phyloP scores from a whole-genome alignment of 2,888 invertebrate species.

The Ephialtes manifestator region DNA sequence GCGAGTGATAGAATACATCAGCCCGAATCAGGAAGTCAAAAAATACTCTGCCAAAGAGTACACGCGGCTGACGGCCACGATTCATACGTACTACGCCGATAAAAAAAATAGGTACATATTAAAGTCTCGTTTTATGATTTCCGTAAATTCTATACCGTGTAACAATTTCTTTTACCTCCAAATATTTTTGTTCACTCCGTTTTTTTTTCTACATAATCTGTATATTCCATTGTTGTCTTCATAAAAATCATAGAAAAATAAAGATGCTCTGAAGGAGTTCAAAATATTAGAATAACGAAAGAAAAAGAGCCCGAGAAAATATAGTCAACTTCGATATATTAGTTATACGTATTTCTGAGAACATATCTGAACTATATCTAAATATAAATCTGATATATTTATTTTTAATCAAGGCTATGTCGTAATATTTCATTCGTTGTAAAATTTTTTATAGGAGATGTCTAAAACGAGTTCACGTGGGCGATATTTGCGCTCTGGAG shows the following conservation, averaged over 20 bases:
- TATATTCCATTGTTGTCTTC: too few species aligned
- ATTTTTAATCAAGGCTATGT: too few species aligned
- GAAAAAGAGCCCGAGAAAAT: too few species aligned
- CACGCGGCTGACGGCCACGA: slow-evolving; percentile 70
- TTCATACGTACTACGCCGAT: slow-evolving; percentile 77
- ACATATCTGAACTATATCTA: background rate
- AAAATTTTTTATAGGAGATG: slow-evolving; percentile 67
- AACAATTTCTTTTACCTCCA: too few species aligned
- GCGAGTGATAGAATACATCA: slow-evolving; percentile 86
- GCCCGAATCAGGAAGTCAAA: slow-evolving; percentile 72
- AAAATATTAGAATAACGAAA: too few species aligned
- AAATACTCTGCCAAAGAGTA: slow-evolving; percentile 75
- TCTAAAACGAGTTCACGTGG: slow-evolving; percentile 83
- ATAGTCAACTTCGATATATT: too few species aligned
- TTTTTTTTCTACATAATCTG: too few species aligned
- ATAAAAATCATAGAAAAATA: too few species aligned
- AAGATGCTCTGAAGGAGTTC: too few species aligned
- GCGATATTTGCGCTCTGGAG: slow-evolving; percentile 88
- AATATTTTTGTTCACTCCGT: too few species aligned
- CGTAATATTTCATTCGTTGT: background rate
- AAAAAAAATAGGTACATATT: slow-evolving; percentile 76
- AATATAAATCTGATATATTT: too few species aligned
- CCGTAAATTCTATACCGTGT: too few species aligned
- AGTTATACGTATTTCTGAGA: background rate
- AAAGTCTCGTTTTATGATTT: background rate